Conservation (phyloP, 2,797 vertebrate species). For the Pteronotus mesoamericanus region DNA sequence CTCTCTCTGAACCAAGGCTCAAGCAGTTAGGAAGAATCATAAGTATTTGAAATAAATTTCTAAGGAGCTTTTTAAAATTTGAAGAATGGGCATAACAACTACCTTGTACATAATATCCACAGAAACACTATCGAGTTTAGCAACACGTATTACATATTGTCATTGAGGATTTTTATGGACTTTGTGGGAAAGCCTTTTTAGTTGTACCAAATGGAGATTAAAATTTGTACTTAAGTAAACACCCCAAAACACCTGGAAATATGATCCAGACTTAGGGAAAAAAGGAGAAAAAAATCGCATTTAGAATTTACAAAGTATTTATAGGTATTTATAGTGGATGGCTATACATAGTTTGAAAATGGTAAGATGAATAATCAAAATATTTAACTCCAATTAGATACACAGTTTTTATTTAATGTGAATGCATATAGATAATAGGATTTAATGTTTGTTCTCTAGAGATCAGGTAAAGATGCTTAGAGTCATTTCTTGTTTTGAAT, state of each 20-base stretch:
- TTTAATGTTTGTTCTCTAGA: neutral
- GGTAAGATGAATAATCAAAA: neutral
- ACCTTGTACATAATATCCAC: neutral
- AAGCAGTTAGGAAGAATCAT: slow-evolving; percentile 34
- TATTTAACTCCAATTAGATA: neutral
- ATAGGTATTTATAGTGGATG: neutral
- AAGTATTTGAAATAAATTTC: slow-evolving; percentile 37
- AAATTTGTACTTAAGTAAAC: neutral
- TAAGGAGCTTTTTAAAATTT: slow-evolving; percentile 1
- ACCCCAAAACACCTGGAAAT: neutral
- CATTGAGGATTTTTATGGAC: neutral
- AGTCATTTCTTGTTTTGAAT: neutral
- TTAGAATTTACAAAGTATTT: neutral
- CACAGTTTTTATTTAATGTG: neutral
- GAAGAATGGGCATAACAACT: neutral
- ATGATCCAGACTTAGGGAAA: neutral
- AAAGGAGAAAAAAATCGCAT: neutral
- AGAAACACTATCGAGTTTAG: neutral
- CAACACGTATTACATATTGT: neutral
- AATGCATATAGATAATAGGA: neutral
- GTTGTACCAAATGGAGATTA: neutral
- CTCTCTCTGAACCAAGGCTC: neutral
- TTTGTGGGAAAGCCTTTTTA: neutral
- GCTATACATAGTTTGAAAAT: neutral
- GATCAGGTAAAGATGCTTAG: neutral